These are phyloP conservation scores for Gyrodactylus salaris DNA, from an alignment of 1,140 invertebrate genomes.

Conservation along the genomic window DNA sequence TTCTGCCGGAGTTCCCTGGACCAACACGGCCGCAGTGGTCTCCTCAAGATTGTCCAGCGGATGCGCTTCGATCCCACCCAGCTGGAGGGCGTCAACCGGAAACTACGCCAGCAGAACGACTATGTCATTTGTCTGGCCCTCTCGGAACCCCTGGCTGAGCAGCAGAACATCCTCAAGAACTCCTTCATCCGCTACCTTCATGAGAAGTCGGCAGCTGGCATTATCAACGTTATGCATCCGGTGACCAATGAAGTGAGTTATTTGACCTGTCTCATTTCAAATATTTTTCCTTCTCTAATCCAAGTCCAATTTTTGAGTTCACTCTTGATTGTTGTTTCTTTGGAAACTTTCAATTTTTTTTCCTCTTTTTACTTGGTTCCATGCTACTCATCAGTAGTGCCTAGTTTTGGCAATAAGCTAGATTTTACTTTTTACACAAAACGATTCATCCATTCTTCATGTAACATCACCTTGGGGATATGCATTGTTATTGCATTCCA, in stretches of 20 bases:
- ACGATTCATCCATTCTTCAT: no score
- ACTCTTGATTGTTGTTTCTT: no score
- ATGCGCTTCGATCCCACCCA: conserved; percentile 75
- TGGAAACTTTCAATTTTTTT: no score
- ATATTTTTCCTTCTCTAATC: neutral
- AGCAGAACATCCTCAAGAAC: conserved; percentile 49
- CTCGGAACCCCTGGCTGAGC: conserved; percentile 25
- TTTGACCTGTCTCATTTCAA: neutral
- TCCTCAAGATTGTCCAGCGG: conserved; percentile 53
- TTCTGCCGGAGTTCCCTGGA: neutral
- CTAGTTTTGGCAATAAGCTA: no score
- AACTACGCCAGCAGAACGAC: neutral
- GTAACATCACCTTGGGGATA: no score
- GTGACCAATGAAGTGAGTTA: neutral
- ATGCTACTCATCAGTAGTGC: no score
- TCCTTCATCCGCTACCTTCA: conserved; percentile 82
- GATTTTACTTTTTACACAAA: no score
- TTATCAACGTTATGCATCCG: conserved; percentile 42
- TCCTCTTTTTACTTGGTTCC: no score
- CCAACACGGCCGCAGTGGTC: conserved; percentile 6
- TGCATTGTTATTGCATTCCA: no score
- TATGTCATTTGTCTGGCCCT: neutral
- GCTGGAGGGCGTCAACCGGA: conserved; percentile 54
- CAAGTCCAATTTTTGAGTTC: no score
- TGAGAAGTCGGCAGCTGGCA: conserved; percentile 76